Evolutionary conservation across 2,113 vertebrate genomes (phyloP), one percentile per base, ranked within the genome.

Genomic region (Prietella phreatophila): DNA sequence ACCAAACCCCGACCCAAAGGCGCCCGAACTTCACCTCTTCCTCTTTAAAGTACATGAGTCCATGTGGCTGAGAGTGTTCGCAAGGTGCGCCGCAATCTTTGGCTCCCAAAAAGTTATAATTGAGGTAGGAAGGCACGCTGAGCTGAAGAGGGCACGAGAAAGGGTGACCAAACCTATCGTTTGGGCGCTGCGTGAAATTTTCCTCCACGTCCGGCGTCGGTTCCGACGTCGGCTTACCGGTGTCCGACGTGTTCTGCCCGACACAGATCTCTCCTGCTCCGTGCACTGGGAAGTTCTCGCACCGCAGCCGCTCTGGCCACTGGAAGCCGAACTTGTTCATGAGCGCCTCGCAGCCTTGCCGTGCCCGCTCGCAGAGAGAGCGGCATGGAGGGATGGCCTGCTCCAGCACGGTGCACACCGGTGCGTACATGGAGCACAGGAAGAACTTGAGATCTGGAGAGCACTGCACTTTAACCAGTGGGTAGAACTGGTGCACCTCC

Each of bases 1-100:
- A 96, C 97, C 97, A 98, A 88, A 96, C 94, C 0, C 97, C 97
- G 15, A 98, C 97, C 97, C 97, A 97, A 1, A 97, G 95, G 11
- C 96, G 96, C 39, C 96, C 96, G 6, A 97, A 97, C 85, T 94
- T 94, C 20, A 97, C 90, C 93, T 99, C 97, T 0, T 97, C 96
- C 89, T 96, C 97, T 50, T 95, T 95, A 75, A 99, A 99, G 89
- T 97, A 97, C 97, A 98, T 97, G 36, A 99, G 93, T 25, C 98
- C 97, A 0, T 96, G 94, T 58, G 96, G 96, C 27, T 95, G 94
- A 55, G 93, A 89, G 0, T 94, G 94, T 90, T 99, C 97, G 0
- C 98, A 99, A 7, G 98, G 98, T 19, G 98, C 97, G 0, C 97
- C 97, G 0, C 98, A 99, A 95, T 99, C 96, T 82, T 96, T 93